Percentiles rank a stretch among this genome's conserved stretches.
Evolutionary conservation across 2,888 invertebrate genomes (phyloP).

Genomic region (Capitulum mitella): DNA sequence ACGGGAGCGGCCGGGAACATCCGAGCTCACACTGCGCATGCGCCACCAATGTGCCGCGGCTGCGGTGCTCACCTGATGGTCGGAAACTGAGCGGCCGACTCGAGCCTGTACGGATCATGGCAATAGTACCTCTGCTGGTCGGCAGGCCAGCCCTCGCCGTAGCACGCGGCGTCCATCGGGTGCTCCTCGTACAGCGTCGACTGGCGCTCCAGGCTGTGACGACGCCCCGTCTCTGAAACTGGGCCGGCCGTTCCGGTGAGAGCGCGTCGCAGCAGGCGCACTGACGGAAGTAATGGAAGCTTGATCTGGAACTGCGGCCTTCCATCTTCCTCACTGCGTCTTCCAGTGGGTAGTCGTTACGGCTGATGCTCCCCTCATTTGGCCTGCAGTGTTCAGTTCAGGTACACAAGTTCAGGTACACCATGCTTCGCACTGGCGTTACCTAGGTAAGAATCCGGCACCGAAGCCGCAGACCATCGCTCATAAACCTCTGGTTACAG

Average conservation of each 20-base stretch:
- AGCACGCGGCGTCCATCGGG: slow-evolving; percentile 36
- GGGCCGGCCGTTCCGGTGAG: too few species aligned
- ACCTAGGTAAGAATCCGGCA: too few species aligned
- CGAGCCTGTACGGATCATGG: slow-evolving; percentile 30
- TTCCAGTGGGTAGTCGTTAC: too few species aligned
- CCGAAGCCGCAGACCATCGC: too few species aligned
- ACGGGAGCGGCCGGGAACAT: too few species aligned
- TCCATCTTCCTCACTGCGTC: too few species aligned
- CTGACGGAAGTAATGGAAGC: neutral
- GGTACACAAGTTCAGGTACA: too few species aligned
- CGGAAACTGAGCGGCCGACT: neutral
- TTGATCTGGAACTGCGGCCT: too few species aligned
- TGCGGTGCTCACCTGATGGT: slow-evolving; percentile 25
- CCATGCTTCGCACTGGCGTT: too few species aligned
- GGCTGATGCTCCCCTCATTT: too few species aligned
- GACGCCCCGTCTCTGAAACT: slow-evolving; percentile 44
- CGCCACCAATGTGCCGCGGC: slow-evolving; percentile 30
- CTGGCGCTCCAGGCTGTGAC: slow-evolving; percentile 72
- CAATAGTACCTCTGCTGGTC: slow-evolving; percentile 36
- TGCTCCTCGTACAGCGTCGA: slow-evolving; percentile 69
- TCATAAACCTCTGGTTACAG: too few species aligned
- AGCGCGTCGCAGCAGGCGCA: neutral
- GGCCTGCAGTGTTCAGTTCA: too few species aligned
- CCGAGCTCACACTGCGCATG: slow-evolving; percentile 25
- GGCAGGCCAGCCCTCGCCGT: slow-evolving; percentile 36